Evolutionary conservation across 1,140 invertebrate species (phyloP).

Genomic region (Camponotus pennsylvanicus): DNA sequence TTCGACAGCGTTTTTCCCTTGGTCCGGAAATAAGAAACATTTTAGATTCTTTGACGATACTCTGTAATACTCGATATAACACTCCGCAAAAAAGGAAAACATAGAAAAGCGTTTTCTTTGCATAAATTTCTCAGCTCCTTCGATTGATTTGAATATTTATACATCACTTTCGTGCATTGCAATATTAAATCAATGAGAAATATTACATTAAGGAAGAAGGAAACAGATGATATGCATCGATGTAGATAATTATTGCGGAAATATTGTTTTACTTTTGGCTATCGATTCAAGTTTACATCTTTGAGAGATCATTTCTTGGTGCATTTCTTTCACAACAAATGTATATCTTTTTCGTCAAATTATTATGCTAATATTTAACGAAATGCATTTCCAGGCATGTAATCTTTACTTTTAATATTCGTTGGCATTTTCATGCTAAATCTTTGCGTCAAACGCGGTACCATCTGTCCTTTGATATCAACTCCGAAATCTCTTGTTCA

Average conservation of each 20-base stretch:
- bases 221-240: neutral
- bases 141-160: slow-evolving; percentile 45
- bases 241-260: neutral
- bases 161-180: neutral
- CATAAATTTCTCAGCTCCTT: slow-evolving; percentile 33
- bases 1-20: slow-evolving; percentile 43
- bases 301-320: neutral
- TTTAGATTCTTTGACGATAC: slow-evolving; percentile 30
- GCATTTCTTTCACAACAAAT: neutral
- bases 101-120: neutral
- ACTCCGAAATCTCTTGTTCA: neutral
- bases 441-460: neutral
- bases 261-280: neutral
- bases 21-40: slow-evolving; percentile 49
- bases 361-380: neutral
- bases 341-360: neutral
- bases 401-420: slow-evolving; percentile 16
- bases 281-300: neutral
- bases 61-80: slow-evolving; percentile 34
- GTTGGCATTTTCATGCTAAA: neutral
- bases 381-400: neutral
- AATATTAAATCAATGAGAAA: slow-evolving; percentile 44
- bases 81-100: neutral
- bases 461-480: neutral
- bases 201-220: slow-evolving; percentile 3